These are phyloP conservation scores for Tachina lurida DNA, from an alignment of 2,888 invertebrate genomes.

Conservation along the genomic window DNA sequence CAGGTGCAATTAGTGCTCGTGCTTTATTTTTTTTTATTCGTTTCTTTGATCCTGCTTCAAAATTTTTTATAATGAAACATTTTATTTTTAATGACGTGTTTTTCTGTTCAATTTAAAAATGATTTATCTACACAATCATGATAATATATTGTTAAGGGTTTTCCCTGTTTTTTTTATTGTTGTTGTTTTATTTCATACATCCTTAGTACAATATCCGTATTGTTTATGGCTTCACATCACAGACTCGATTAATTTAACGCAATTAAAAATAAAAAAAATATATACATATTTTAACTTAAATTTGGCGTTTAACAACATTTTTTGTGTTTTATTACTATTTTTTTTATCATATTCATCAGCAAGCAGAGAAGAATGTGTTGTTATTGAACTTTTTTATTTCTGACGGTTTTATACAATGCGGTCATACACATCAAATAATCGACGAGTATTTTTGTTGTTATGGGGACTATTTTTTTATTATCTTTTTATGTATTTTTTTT, in stretches of 20 bases:
- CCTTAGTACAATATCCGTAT: constrained; percentile 10
- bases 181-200: constrained; percentile 8
- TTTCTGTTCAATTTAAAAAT: constrained; percentile 51
- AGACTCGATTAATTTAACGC: constrained; percentile 38
- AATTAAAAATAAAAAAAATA: constrained; percentile 20
- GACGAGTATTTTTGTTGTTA: neutral
- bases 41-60: constrained; percentile 6
- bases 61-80: constrained; percentile 6
- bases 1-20: constrained; percentile 35
- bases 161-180: neutral
- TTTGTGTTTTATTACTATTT: neutral
- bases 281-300: constrained; percentile 3
- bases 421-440: constrained; percentile 20
- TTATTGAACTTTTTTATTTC: constrained; percentile 4
- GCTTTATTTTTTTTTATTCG: neutral
- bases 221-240: constrained; percentile 46
- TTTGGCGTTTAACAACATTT: neutral
- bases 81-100: constrained; percentile 46
- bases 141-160: constrained; percentile 47
- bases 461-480: constrained; percentile 1
- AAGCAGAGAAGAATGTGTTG: neutral
- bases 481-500: constrained; percentile 7
- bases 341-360: neutral
- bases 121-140: constrained; percentile 35
- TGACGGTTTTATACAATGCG: constrained; percentile 10